A percentile compares a stretch with the other conserved stretches of the same genome.
Evolutionary conservation across 2,888 invertebrate species (phyloP).

Genomic region (Hemaris fuciformis): DNA sequence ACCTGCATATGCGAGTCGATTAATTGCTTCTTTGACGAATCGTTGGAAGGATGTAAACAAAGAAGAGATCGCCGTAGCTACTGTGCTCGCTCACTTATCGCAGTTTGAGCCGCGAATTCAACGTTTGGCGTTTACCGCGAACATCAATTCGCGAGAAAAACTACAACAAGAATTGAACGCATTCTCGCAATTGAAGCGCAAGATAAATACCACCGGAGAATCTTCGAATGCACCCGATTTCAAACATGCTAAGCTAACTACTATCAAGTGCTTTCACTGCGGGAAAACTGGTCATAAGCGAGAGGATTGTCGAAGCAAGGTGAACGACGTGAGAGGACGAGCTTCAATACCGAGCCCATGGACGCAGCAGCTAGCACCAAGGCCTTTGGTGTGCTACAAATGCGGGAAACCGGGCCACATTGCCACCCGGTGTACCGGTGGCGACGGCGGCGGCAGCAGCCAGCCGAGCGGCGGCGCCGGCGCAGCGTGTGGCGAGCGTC

Average conservation of each 20-base stretch:
- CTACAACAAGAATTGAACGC: slow-evolving; percentile 16
- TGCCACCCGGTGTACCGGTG: neutral
- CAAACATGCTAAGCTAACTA: neutral
- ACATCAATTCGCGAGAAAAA: slow-evolving; percentile 10
- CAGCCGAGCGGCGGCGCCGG: neutral
- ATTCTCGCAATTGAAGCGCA: slow-evolving; percentile 12
- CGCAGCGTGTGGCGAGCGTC: no score
- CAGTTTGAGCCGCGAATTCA: slow-evolving; percentile 17
- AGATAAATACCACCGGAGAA: neutral
- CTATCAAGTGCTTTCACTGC: neutral
- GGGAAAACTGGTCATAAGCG: slow-evolving; percentile 7
- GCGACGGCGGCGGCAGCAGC: neutral
- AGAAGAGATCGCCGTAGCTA: slow-evolving; percentile 19
- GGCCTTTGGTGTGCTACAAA: neutral
- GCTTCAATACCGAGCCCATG: neutral
- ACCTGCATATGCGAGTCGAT: slow-evolving; percentile 17
- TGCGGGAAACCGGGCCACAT: neutral
- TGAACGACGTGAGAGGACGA: neutral
- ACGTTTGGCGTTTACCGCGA: slow-evolving; percentile 17
- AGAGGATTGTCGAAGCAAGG: neutral
- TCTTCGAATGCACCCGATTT: neutral
- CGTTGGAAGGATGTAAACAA: slow-evolving; percentile 5
- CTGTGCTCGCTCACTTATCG: slow-evolving; percentile 15
- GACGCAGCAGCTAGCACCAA: neutral
- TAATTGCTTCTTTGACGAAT: slow-evolving; percentile 15